A percentile compares a stretch with the other conserved stretches of the same genome.
Evolutionary conservation across 2,113 vertebrate genomes (phyloP).

Genomic region (Desmodus rotundus): DNA sequence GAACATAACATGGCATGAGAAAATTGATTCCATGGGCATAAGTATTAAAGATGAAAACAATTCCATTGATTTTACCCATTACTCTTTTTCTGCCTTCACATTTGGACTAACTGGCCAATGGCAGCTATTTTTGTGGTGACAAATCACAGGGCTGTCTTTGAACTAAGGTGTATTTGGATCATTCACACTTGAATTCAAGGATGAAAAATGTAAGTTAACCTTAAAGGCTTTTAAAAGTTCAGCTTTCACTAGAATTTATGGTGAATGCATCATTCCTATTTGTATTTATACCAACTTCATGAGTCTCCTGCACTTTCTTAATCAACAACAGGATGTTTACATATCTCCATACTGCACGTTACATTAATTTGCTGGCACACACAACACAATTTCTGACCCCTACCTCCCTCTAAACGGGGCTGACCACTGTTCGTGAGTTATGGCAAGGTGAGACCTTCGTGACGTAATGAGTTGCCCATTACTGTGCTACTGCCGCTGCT

Average conservation of each 20-base stretch:
- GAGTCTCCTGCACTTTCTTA: not conserved
- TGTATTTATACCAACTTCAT: not conserved
- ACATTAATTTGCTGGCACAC: not conserved
- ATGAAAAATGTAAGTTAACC: not conserved
- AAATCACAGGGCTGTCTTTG: not conserved
- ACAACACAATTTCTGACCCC: not conserved
- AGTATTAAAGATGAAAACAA: slow-evolving; percentile 63
- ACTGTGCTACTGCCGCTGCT: not conserved
- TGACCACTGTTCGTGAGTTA: not conserved
- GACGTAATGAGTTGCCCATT: not conserved
- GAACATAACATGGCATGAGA: not conserved
- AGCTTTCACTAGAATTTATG: slow-evolving; percentile 33
- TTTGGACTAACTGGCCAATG: slow-evolving; percentile 49
- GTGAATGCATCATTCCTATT: not conserved
- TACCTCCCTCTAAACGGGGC: not conserved
- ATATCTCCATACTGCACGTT: fast-evolving
- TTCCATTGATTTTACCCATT: slow-evolving; percentile 65
- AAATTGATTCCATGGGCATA: slow-evolving; percentile 52
- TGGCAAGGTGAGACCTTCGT: not conserved
- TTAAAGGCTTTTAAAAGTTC: slow-evolving; percentile 26
- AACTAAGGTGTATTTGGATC: slow-evolving; percentile 4
- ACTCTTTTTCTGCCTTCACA: slow-evolving; percentile 50
- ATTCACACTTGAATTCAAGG: not conserved
- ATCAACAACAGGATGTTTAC: not conserved
- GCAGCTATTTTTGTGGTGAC: slow-evolving; percentile 44